These are phyloP conservation scores for Halesus radiatus DNA, from an alignment of 1,140 invertebrate species.

Conservation along the genomic window DNA sequence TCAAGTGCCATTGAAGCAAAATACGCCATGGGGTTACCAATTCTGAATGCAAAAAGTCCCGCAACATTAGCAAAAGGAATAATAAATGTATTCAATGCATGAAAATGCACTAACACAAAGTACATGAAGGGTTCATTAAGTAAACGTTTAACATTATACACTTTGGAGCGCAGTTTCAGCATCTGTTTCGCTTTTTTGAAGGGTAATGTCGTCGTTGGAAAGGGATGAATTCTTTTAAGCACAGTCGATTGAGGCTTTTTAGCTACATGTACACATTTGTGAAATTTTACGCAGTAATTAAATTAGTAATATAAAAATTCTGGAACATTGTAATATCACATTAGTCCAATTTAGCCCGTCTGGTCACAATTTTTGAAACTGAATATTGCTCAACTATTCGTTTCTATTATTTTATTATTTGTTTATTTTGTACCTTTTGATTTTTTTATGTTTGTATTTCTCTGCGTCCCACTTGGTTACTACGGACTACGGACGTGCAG, in stretches of 20 bases:
- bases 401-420: too few species aligned
- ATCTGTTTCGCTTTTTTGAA: not conserved
- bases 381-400: too few species aligned
- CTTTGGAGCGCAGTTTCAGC: not conserved
- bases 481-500: too few species aligned
- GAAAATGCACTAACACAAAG: not conserved
- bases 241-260: not conserved
- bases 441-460: too few species aligned
- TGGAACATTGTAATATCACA: too few species aligned
- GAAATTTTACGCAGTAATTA: not conserved
- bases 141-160: slow-evolving; percentile 12
- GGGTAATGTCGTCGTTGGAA: not conserved
- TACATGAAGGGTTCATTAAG: slow-evolving; percentile 31
- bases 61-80: not conserved
- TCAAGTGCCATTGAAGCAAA: too few species aligned
- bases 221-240: slow-evolving; percentile 6
- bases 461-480: too few species aligned
- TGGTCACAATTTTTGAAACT: too few species aligned
- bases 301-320: too few species aligned
- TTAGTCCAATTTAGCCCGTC: too few species aligned
- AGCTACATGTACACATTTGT: not conserved
- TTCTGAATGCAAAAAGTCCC: not conserved
- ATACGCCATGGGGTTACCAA: too few species aligned
- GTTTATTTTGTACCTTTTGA: too few species aligned
- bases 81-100: not conserved